A percentile compares a stretch with the other conserved stretches of the same genome.
Conservation (phyloP, 2,888 invertebrate species). For the Dimorphilus gyrociliatus region DNA sequence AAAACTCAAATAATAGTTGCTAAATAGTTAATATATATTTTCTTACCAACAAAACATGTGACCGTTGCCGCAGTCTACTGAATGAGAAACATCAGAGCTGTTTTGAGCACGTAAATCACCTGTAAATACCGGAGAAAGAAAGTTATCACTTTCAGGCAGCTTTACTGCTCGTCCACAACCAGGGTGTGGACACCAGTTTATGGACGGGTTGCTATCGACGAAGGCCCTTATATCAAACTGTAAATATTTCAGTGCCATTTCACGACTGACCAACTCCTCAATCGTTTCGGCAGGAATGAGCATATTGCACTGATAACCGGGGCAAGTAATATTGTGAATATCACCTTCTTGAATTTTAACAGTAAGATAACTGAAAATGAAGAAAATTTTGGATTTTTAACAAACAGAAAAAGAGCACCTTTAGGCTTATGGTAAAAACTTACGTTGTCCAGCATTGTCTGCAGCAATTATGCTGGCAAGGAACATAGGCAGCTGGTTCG, state of each 20-base stretch:
- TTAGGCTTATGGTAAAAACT: no score
- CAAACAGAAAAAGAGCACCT: conserved; percentile 3
- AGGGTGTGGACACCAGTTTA: conserved; percentile 54
- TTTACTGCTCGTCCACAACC: conserved; percentile 51
- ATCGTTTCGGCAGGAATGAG: conserved; percentile 51
- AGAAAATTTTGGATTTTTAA: background rate
- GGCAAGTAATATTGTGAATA: conserved; percentile 50
- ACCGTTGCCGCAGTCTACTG: conserved; percentile 53
- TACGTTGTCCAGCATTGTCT: conserved; percentile 2
- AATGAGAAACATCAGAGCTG: conserved; percentile 37
- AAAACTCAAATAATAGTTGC: no score
- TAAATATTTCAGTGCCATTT: conserved; percentile 49
- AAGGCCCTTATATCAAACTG: conserved; percentile 57
- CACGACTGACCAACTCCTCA: conserved; percentile 49
- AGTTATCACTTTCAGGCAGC: conserved; percentile 41
- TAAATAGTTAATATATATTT: no score
- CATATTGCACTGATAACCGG: conserved; percentile 48
- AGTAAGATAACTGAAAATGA: conserved; percentile 43
- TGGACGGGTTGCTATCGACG: conserved; percentile 51
- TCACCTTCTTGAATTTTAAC: conserved; percentile 51
- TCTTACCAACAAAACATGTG: conserved; percentile 54
- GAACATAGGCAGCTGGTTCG: background rate
- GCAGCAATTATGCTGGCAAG: conserved; percentile 1
- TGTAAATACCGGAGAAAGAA: conserved; percentile 10
- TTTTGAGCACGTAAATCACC: conserved; percentile 4